Base-by-base conservation (phyloP, 1,140 invertebrate genomes). In the Subanguina moxae region DNA sequence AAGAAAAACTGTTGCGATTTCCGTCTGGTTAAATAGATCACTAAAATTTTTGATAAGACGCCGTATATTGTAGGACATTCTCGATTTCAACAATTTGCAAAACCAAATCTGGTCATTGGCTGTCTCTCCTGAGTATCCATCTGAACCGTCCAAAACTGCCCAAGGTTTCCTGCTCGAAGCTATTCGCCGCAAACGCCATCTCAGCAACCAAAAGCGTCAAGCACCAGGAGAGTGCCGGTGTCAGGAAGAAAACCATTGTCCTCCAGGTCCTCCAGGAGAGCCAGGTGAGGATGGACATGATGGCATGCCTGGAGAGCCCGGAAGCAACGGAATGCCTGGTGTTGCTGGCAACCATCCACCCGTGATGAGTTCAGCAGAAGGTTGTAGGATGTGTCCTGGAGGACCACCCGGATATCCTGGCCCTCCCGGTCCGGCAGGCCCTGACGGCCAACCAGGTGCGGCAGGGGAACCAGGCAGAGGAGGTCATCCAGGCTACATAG, bases 371-470 rank as follows among this genome's bases (percentile, higher is more conserved):
- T 59, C 45, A n/a, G 61, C 45, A n/a, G 66, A 68, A 57, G 61
- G 19, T 28, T 32, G 27, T 27, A 68, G 66, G 64, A 68, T 68
- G 28, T 68, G 66, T 25, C 66, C 66, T 1, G 1, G 1, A 5
- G 66, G 66, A 11, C 66, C 66, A 11, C 66, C 66, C n/a, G 66
- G 66, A 0, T 62, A 65, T 23, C 66, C 66, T 19, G 66, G 66
- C 8, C 38, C 38, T 23, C 57, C 58, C 32, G 66, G 66, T 32
- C 32, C 23, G 52, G 17, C 57, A 27, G 65, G 65, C 1, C 13
- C 25, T 11, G 65, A 67, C 0, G 65, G 65, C 56, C 57, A 23
- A 21, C 28, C 19, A 1, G 28, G 8, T 21, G 19, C 23, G 65
- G 65, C n/a, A 25, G 48, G 48, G 1, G 48, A 19, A 7, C 57